These are phyloP conservation scores for Zaprionus ornatus DNA, from an alignment of 1,140 invertebrate species.

Conservation along the genomic window DNA sequence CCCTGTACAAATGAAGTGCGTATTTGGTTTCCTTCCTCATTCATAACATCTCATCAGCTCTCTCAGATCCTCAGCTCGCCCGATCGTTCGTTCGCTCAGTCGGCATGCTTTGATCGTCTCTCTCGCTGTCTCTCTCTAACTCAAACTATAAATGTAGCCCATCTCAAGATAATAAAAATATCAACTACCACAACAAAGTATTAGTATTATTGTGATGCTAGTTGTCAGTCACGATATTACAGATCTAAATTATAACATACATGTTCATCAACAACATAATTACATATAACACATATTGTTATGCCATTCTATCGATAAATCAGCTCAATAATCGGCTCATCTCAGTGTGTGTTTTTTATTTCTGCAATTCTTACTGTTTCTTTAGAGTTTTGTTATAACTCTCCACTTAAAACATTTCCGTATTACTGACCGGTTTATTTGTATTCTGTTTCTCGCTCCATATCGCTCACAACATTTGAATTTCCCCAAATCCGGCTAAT, in stretches of 20 bases:
- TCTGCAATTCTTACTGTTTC: constrained; percentile 36
- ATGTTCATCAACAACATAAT: constrained; percentile 6
- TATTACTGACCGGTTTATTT: constrained; percentile 60
- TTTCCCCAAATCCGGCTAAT: constrained; percentile 12
- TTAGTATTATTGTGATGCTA: background rate
- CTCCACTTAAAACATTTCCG: constrained; percentile 14
- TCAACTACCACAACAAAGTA: background rate
- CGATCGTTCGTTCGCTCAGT: constrained; percentile 57
- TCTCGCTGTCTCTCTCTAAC: constrained; percentile 41
- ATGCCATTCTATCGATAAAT: constrained; percentile 14
- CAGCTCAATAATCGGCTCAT: constrained; percentile 24
- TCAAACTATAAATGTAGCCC: constrained; percentile 31
- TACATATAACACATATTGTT: constrained; percentile 16
- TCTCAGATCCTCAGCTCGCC: constrained; percentile 20
- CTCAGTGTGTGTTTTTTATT: constrained; percentile 25
- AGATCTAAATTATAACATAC: constrained; percentile 12
- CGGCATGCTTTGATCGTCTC: constrained; percentile 63
- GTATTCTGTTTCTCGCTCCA: constrained; percentile 64
- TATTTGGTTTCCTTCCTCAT: constrained; percentile 43
- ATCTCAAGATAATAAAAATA: background rate
- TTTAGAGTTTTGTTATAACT: constrained; percentile 31
- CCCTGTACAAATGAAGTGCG: constrained; percentile 16
- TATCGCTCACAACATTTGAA: constrained; percentile 35
- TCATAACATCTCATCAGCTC: constrained; percentile 39
- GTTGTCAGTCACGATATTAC: background rate